Conservation (phyloP, 2,797 vertebrate genomes). For the Gadopsis bispinosus region DNA sequence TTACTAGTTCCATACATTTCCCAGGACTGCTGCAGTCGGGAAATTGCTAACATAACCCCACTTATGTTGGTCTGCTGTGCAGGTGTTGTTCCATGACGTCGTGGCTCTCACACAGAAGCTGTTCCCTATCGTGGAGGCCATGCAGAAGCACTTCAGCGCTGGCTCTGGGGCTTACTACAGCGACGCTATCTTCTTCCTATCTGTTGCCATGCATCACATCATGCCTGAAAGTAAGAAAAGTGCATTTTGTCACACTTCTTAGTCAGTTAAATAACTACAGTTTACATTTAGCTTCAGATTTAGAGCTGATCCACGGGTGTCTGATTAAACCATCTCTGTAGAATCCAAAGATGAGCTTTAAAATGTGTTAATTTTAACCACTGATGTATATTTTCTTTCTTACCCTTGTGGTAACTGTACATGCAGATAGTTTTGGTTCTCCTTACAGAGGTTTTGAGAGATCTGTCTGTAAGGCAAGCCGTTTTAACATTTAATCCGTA, state of each 20-base stretch:
- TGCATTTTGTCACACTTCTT: constrained; percentile 3
- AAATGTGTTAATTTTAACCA: not conserved
- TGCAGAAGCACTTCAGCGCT: constrained; percentile 98
- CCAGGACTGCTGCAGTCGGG: not conserved
- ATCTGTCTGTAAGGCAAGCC: not conserved
- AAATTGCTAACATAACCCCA: constrained; percentile 1
- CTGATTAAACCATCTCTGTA: not conserved
- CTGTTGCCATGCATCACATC: constrained; percentile 95
- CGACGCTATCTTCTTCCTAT: constrained; percentile 97
- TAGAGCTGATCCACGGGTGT: not conserved
- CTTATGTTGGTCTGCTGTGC: constrained; percentile 25
- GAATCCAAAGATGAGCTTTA: not conserved
- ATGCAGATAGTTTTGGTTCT: constrained; percentile 11
- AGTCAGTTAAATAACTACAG: not conserved
- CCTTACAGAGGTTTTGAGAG: not conserved
- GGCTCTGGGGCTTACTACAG: constrained; percentile 96
- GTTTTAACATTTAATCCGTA: too few relatives aligned
- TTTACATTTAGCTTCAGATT: not conserved
- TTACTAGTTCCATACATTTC: not conserved
- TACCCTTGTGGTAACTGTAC: not conserved
- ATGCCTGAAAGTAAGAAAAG: constrained; percentile 91
- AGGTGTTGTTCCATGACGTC: constrained; percentile 95
- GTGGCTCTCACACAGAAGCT: constrained; percentile 89
- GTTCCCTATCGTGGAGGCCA: constrained; percentile 92
- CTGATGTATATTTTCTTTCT: not conserved